These are phyloP conservation scores for Dascillus cervinus DNA, from an alignment of 2,888 invertebrate species.

Conservation along the genomic window DNA sequence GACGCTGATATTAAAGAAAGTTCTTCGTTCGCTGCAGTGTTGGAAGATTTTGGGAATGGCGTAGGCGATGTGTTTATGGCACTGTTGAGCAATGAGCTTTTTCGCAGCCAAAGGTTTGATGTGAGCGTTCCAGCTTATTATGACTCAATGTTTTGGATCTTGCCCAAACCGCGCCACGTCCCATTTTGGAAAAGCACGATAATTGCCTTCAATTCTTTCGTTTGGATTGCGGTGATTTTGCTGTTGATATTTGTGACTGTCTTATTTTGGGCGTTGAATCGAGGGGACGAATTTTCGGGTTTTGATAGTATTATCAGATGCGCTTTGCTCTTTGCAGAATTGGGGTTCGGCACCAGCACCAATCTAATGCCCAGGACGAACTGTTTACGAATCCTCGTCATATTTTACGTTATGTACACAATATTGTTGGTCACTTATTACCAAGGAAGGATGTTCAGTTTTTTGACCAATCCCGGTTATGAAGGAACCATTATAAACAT, in stretches of 20 bases:
- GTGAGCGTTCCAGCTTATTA: conserved; percentile 3
- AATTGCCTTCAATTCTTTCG: conserved; percentile 1
- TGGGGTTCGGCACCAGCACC: conserved; percentile 1
- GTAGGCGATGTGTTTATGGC: conserved; percentile 4
- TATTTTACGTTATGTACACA: not conserved
- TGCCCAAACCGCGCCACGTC: conserved; percentile 7
- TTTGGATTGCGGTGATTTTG: conserved; percentile 3
- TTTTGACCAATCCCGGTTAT: conserved; percentile 6
- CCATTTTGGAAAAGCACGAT: conserved; percentile 10
- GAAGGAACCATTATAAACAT: conserved; percentile 3
- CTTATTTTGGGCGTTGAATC: conserved; percentile 3
- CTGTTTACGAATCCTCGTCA: conserved; percentile 3
- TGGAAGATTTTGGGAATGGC: conserved; percentile 5
- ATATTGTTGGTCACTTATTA: conserved; percentile 7
- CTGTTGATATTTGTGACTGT: not conserved
- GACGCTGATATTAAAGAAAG: not conserved
- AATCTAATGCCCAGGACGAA: conserved; percentile 1
- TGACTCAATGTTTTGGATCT: conserved; percentile 6
- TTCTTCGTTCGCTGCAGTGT: not conserved
- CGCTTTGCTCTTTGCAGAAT: not conserved
- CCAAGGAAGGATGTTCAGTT: conserved; percentile 7
- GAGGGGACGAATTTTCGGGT: not conserved
- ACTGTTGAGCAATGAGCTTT: conserved; percentile 1
- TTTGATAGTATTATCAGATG: not conserved
- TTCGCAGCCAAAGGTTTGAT: too few relatives aligned